phyloP scores from a whole-genome alignment of 2,797 vertebrate genomes.

The Chaetodon trifasciatus region DNA sequence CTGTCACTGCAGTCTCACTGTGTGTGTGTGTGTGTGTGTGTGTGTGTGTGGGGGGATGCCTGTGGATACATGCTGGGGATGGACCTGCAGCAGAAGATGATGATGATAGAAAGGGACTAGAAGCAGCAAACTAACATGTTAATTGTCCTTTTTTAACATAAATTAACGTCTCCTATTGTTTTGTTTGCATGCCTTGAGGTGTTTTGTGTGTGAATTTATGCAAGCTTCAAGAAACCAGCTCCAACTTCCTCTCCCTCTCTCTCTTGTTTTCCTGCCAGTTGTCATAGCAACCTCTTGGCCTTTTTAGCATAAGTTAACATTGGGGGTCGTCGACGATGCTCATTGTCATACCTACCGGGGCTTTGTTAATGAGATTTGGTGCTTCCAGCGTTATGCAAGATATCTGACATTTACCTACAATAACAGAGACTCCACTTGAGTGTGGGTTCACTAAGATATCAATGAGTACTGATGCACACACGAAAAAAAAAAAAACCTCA shows the following conservation, averaged over 20 bases:
- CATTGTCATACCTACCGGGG: constrained; percentile 75
- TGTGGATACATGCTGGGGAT: constrained; percentile 4
- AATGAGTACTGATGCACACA: constrained; percentile 37
- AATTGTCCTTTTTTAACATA: background rate
- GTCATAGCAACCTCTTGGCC: constrained; percentile 81
- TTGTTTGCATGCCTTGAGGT: background rate
- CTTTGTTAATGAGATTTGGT: constrained; percentile 58
- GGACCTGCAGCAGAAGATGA: background rate
- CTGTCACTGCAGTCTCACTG: background rate
- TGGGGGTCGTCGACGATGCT: constrained; percentile 57
- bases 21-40: constrained; percentile 18
- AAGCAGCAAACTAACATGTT: constrained; percentile 4
- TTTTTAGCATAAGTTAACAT: constrained; percentile 72
- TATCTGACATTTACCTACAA: constrained; percentile 66
- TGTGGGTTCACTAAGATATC: constrained; percentile 20
- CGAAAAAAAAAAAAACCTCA: background rate
- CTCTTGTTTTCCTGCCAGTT: constrained; percentile 67
- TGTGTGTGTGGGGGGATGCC: constrained; percentile 7
- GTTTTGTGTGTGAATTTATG: background rate
- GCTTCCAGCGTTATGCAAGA: constrained; percentile 53
- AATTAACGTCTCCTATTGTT: background rate
- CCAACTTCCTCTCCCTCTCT: constrained; percentile 41
- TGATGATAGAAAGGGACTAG: constrained; percentile 9
- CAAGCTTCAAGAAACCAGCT: constrained; percentile 35
- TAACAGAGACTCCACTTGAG: constrained; percentile 15